phyloP scores from a whole-genome alignment of 1,140 invertebrate genomes.

The Ceratina calcarata region DNA sequence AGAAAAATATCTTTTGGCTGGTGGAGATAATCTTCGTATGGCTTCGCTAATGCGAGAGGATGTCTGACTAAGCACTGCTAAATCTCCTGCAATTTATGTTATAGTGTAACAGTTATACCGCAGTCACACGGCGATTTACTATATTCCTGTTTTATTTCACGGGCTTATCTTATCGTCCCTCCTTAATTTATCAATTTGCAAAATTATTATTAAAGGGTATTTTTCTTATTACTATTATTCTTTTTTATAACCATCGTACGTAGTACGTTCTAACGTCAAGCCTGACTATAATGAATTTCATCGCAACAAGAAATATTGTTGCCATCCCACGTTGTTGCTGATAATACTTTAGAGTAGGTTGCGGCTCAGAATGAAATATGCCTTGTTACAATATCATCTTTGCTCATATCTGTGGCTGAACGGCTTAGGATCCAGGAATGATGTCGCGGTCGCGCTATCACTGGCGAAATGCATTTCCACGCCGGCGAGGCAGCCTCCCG shows the following conservation, averaged over 20 bases:
- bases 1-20: neutral
- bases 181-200: neutral
- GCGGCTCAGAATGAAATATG: neutral
- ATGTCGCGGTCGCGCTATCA: constrained; percentile 18
- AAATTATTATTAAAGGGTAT: too few relatives aligned
- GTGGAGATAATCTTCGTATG: neutral
- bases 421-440: neutral
- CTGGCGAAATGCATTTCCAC: constrained; percentile 12
- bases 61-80: constrained; percentile 9
- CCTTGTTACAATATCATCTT: neutral
- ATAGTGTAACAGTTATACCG: neutral
- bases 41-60: neutral
- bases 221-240: too few relatives aligned
- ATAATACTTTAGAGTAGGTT: neutral
- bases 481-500: constrained; percentile 5
- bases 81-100: constrained; percentile 17
- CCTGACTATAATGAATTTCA: neutral
- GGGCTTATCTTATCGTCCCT: neutral
- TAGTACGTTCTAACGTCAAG: too few relatives aligned
- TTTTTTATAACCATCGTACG: too few relatives aligned
- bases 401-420: neutral
- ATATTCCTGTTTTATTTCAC: neutral
- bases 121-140: neutral
- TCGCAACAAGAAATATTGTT: neutral
- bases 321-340: neutral